Percentiles rank a stretch among this genome's conserved stretches.
phyloP scores from a whole-genome alignment of 2,797 vertebrate species.

The Sternarchorhynchus goeldii region DNA sequence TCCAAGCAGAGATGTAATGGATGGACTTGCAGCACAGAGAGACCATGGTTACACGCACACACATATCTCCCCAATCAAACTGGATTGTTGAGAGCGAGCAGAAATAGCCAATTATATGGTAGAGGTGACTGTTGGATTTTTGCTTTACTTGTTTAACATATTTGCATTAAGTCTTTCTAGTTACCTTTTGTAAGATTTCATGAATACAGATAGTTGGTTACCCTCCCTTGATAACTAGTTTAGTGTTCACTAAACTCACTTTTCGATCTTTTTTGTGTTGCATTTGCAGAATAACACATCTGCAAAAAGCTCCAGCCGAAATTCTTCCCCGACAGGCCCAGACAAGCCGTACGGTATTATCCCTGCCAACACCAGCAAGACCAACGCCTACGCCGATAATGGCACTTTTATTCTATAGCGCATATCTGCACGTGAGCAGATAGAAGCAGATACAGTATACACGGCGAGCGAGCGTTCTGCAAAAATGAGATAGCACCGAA shows the following conservation, averaged over 20 bases:
- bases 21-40: slow-evolving; percentile 7
- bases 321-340: slow-evolving; percentile 17
- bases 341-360: slow-evolving; percentile 33
- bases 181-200: background rate
- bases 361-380: slow-evolving; percentile 36
- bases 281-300: slow-evolving; percentile 23
- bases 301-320: slow-evolving; percentile 18
- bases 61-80: too few species aligned
- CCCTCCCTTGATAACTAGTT: too few species aligned
- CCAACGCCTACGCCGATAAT: slow-evolving; percentile 15
- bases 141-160: too few species aligned
- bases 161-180: too few species aligned
- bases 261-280: background rate
- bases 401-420: slow-evolving; percentile 2
- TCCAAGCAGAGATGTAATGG: slow-evolving; percentile 16
- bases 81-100: too few species aligned
- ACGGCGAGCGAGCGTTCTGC: slow-evolving; percentile 19
- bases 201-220: too few species aligned
- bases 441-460: slow-evolving; percentile 18
- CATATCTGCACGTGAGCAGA: slow-evolving; percentile 9
- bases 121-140: too few species aligned
- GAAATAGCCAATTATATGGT: too few species aligned
- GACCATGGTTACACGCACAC: background rate
- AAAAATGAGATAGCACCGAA: slow-evolving; percentile 45
- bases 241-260: too few species aligned